Evolutionary conservation across 1,140 invertebrate species (phyloP).

Genomic region (Hermatobates lingyangjiaoensis): DNA sequence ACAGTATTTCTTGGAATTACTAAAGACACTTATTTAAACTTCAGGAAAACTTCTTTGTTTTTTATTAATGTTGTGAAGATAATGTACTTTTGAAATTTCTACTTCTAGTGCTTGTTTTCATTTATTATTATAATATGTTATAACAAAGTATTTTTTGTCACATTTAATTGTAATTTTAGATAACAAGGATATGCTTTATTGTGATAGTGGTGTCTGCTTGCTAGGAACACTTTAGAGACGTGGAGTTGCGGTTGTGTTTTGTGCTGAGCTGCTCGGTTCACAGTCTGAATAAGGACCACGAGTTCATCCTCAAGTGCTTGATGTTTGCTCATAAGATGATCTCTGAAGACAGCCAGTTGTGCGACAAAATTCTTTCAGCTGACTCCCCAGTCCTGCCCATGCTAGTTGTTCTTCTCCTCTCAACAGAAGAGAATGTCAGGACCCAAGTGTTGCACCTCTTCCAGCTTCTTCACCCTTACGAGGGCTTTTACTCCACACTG

Average conservation of each 20-base stretch:
- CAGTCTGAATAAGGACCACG: too few relatives aligned
- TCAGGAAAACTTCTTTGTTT: too few relatives aligned
- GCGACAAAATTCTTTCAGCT: background rate
- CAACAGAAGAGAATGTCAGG: conserved; percentile 1
- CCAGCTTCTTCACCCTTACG: conserved; percentile 8
- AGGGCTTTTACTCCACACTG: conserved; percentile 11
- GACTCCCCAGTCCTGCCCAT: conserved; percentile 19
- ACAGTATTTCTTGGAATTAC: too few relatives aligned
- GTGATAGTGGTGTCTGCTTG: too few relatives aligned
- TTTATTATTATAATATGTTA: too few relatives aligned
- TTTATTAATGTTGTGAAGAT: too few relatives aligned
- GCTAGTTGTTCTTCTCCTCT: conserved; percentile 22
- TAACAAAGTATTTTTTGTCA: too few relatives aligned
- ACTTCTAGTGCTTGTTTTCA: too few relatives aligned
- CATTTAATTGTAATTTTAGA: too few relatives aligned
- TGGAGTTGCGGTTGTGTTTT: conserved; percentile 9
- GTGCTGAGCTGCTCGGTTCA: conserved; percentile 6
- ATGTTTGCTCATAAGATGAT: background rate
- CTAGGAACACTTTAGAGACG: conserved; percentile 10
- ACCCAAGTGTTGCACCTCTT: conserved; percentile 8
- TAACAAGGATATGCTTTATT: too few relatives aligned
- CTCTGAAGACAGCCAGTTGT: background rate
- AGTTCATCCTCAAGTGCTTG: background rate
- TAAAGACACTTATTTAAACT: too few relatives aligned
- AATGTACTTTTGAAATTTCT: too few relatives aligned